Percentiles rank a stretch among this genome's conserved stretches.
Evolutionary conservation across 35 echinoderm and acorn worm genomes (phyloP).

Genomic region (Apostichopus californicus): DNA sequence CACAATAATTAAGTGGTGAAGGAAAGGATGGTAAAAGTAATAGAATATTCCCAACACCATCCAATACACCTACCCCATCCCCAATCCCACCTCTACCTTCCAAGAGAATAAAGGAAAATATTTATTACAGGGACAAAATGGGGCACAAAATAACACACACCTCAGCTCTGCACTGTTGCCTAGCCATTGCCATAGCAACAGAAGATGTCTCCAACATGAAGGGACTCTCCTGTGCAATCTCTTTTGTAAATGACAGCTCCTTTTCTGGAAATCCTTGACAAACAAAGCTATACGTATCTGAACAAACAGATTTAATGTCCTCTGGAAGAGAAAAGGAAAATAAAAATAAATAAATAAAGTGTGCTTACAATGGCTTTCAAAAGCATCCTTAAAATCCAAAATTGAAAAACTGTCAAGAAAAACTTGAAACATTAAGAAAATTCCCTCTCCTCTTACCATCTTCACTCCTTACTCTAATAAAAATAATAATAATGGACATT

Average conservation of each 20-base stretch:
- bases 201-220: conserved; percentile 59
- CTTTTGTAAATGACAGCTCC: conserved; percentile 75
- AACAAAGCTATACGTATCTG: conserved; percentile 71
- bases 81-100: background rate
- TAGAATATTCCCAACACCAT: background rate
- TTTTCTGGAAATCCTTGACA: conserved; percentile 84
- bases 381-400: no score
- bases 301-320: conserved; percentile 65
- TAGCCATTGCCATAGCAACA: conserved; percentile 75
- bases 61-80: background rate
- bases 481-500: no score
- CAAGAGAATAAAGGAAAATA: background rate
- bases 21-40: no score
- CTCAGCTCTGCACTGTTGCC: conserved; percentile 90
- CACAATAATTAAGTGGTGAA: no score
- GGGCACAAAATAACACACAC: conserved; percentile 11
- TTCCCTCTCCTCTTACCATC: no score
- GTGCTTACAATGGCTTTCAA: no score
- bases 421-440: no score
- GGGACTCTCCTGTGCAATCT: background rate
- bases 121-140: background rate
- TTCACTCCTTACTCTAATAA: no score
- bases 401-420: no score
- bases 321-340: conserved; percentile 36
- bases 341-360: no score